Conservation (phyloP, 2,797 vertebrate species). For the Vespertilio murinus region DNA sequence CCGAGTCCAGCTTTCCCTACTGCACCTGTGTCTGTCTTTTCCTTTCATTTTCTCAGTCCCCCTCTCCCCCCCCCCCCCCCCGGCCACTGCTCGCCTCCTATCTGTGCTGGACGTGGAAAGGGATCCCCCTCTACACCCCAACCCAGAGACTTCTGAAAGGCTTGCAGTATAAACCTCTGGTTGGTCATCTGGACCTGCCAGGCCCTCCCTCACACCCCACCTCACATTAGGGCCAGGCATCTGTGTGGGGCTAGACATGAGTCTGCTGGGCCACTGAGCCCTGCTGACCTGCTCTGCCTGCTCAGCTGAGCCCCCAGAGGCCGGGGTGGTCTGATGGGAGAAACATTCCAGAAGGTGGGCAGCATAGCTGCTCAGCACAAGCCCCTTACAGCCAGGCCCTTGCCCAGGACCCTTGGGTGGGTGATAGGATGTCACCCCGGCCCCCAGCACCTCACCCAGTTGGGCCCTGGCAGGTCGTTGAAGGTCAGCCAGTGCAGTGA, state of each 20-base stretch:
- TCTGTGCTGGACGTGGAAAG: no score
- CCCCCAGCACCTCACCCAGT: background rate
- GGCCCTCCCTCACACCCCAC: background rate
- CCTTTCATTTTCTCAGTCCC: no score
- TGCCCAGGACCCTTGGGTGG: background rate
- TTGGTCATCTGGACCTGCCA: background rate
- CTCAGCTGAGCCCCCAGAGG: background rate
- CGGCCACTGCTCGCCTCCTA: no score
- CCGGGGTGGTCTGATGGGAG: background rate
- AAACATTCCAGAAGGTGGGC: background rate
- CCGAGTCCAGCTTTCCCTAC: no score
- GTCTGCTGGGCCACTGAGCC: accelerated
- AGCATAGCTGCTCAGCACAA: background rate
- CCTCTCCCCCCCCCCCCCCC: no score
- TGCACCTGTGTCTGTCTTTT: no score
- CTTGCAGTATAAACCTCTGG: no score
- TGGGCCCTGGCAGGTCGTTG: background rate
- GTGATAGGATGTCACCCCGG: accelerated
- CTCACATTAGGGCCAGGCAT: background rate
- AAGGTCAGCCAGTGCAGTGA: background rate
- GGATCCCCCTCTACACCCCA: no score
- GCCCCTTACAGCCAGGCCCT: background rate
- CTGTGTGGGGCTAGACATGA: background rate
- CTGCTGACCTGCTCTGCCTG: background rate
- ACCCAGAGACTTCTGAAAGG: background rate